A percentile compares a stretch with the other conserved stretches of the same genome.
phyloP scores from a whole-genome alignment of 1,140 invertebrate genomes.

The Leptinotarsa texana region DNA sequence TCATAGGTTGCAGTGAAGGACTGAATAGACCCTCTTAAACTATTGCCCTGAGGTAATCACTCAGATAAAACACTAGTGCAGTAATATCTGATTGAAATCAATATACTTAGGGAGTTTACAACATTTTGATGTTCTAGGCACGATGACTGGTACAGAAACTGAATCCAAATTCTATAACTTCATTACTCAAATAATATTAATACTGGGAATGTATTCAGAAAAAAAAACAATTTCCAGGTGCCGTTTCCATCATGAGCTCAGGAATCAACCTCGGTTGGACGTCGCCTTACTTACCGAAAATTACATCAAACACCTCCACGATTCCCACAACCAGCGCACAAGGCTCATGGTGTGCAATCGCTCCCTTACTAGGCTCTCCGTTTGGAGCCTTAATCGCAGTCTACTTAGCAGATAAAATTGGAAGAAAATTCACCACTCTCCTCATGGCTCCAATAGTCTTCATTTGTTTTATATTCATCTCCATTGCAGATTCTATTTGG shows the following conservation, averaged over 20 bases:
- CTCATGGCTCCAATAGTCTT: slow-evolving; percentile 63
- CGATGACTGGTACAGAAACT: too few relatives aligned
- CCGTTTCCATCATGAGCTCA: slow-evolving; percentile 42
- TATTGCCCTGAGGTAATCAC: too few relatives aligned
- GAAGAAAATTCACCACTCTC: slow-evolving; percentile 70
- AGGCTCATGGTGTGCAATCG: slow-evolving; percentile 66
- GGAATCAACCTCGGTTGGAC: slow-evolving; percentile 52
- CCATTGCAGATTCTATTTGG: slow-evolving; percentile 58
- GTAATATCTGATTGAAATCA: too few relatives aligned
- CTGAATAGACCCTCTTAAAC: too few relatives aligned
- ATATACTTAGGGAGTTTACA: too few relatives aligned
- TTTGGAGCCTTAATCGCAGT: slow-evolving; percentile 58
- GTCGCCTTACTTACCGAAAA: slow-evolving; percentile 49
- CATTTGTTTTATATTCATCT: slow-evolving; percentile 69
- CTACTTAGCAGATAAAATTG: slow-evolving; percentile 61
- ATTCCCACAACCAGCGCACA: slow-evolving; percentile 62
- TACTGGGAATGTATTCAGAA: background rate
- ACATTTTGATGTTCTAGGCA: too few relatives aligned
- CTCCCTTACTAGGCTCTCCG: slow-evolving; percentile 56
- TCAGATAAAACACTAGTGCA: too few relatives aligned
- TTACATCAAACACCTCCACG: slow-evolving; percentile 38
- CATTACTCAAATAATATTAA: too few relatives aligned
- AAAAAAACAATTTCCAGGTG: slow-evolving; percentile 31
- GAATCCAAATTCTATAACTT: too few relatives aligned
- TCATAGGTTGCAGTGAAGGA: too few relatives aligned